Evolutionary conservation across 2,888 invertebrate species (phyloP).

Genomic region (Epirrita christyi): DNA sequence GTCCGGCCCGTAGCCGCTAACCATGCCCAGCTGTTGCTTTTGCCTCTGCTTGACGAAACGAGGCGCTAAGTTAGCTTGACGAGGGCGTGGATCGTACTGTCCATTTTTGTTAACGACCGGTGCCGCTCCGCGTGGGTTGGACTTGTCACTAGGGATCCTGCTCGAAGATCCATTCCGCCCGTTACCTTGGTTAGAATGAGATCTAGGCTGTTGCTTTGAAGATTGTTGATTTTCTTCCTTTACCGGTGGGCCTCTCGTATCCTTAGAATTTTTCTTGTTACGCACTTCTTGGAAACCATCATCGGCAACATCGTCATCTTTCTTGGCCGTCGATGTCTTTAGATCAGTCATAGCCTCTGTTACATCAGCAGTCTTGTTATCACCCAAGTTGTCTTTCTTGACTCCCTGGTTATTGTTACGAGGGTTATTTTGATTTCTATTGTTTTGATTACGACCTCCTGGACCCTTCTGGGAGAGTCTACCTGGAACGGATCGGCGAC

Average conservation of each 20-base stretch:
- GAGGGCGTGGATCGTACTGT: slow-evolving; percentile 77
- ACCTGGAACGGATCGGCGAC: slow-evolving; percentile 63
- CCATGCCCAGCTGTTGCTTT: slow-evolving; percentile 77
- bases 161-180: slow-evolving; percentile 75
- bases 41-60: slow-evolving; percentile 91
- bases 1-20: slow-evolving; percentile 76
- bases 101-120: slow-evolving; percentile 66
- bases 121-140: slow-evolving; percentile 63
- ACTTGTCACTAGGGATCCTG: slow-evolving; percentile 71
- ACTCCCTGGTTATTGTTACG: slow-evolving; percentile 56
- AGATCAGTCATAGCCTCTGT: slow-evolving; percentile 75
- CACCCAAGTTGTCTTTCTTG: slow-evolving; percentile 64
- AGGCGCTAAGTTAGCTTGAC: slow-evolving; percentile 88
- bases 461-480: slow-evolving; percentile 63
- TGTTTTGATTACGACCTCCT: slow-evolving; percentile 67
- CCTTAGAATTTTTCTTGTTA: slow-evolving; percentile 90
- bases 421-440: slow-evolving; percentile 62
- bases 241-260: slow-evolving; percentile 65
- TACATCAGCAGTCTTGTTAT: slow-evolving; percentile 67
- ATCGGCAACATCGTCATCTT: slow-evolving; percentile 83
- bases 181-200: slow-evolving; percentile 76
- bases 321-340: slow-evolving; percentile 65
- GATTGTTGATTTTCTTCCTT: slow-evolving; percentile 69
- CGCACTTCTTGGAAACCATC: slow-evolving; percentile 94
- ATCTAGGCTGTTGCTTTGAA: slow-evolving; percentile 71